A percentile compares a stretch with the other conserved stretches of the same genome.
phyloP scores from a whole-genome alignment of 2,888 invertebrate species.

The Baronia brevicornis region DNA sequence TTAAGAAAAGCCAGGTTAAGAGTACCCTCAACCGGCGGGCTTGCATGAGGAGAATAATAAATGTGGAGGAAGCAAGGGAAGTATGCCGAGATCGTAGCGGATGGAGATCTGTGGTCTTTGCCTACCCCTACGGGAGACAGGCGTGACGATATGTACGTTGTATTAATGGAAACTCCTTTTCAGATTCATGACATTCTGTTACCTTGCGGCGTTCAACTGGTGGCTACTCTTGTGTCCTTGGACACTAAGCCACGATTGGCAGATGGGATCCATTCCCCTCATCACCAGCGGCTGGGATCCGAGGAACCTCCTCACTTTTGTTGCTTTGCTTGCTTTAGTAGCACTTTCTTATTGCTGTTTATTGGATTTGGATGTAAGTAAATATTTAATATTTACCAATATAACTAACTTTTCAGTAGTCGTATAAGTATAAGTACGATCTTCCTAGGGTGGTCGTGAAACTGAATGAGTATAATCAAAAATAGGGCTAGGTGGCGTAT shows the following conservation, averaged over 20 bases:
- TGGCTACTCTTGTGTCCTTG: slow-evolving; percentile 87
- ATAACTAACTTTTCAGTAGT: not conserved
- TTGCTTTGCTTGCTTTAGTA: slow-evolving; percentile 78
- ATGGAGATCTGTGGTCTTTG: too few relatives aligned
- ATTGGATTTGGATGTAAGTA: slow-evolving; percentile 80
- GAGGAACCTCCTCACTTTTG: slow-evolving; percentile 82
- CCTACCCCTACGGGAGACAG: too few relatives aligned
- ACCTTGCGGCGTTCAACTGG: slow-evolving; percentile 88
- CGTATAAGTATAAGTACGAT: too few relatives aligned
- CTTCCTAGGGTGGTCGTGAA: too few relatives aligned
- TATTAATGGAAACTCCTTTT: slow-evolving; percentile 10
- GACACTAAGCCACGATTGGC: slow-evolving; percentile 90
- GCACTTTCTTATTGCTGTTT: slow-evolving; percentile 78
- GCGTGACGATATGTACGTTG: too few relatives aligned
- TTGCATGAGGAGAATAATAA: too few relatives aligned
- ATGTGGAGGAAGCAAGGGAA: too few relatives aligned
- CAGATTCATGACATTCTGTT: slow-evolving; percentile 88
- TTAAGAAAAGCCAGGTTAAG: too few relatives aligned
- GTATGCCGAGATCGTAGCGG: too few relatives aligned
- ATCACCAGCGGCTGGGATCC: slow-evolving; percentile 80
- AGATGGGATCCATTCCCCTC: slow-evolving; percentile 91
- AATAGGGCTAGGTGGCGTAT: too few relatives aligned
- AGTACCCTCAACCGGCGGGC: too few relatives aligned
- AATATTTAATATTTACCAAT: slow-evolving; percentile 1
- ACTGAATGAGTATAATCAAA: too few relatives aligned